Percentiles rank a stretch among this genome's conserved stretches.
Evolutionary conservation across 2,797 vertebrate species (phyloP).

Genomic region (Crenichthys baileyi): DNA sequence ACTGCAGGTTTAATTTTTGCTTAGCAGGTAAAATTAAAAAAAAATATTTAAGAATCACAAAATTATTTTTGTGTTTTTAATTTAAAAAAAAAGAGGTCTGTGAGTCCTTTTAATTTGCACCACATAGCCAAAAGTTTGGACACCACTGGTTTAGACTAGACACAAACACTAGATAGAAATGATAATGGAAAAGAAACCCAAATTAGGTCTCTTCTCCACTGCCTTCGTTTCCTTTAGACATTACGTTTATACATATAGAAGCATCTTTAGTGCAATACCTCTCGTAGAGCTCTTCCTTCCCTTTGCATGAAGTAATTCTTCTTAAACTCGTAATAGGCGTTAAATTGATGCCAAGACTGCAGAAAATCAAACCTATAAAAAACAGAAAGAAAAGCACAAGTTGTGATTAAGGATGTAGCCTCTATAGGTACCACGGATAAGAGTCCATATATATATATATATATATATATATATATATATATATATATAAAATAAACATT

Average conservation of each 20-base stretch:
- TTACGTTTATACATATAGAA: not conserved
- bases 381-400: constrained; percentile 37
- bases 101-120: too few species aligned
- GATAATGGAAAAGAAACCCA: not conserved
- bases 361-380: constrained; percentile 93
- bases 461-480: not conserved
- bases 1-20: too few species aligned
- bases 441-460: not conserved
- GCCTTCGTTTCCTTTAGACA: not conserved
- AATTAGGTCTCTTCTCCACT: not conserved
- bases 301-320: constrained; percentile 98
- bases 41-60: too few species aligned
- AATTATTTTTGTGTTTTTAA: too few species aligned
- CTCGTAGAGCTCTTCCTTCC: constrained; percentile 78
- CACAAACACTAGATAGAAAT: not conserved
- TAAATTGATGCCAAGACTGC: constrained; percentile 96
- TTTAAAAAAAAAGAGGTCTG: too few species aligned
- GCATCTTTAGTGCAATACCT: constrained; percentile 68
- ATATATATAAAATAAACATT: constrained; percentile 45
- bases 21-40: too few species aligned
- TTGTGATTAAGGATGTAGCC: constrained; percentile 27
- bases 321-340: constrained; percentile 98
- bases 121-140: not conserved
- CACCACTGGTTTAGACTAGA: not conserved
- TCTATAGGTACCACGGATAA: constrained; percentile 21